These are phyloP conservation scores for Mesorhabditis spiculigera DNA, from an alignment of 2,888 invertebrate species.

Conservation along the genomic window DNA sequence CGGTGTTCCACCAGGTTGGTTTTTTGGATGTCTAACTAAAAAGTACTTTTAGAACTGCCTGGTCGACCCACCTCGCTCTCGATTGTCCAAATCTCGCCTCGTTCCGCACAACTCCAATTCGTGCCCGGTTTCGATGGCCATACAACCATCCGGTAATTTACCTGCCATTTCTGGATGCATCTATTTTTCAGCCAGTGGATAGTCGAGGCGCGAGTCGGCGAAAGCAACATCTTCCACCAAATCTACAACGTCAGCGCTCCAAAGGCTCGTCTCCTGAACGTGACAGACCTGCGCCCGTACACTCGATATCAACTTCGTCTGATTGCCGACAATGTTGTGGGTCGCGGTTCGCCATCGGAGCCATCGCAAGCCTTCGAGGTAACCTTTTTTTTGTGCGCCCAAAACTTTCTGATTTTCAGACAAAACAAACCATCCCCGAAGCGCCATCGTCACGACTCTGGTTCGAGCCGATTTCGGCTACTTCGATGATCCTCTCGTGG, in stretches of 20 bases:
- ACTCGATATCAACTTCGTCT: constrained; percentile 83
- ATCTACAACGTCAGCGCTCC: constrained; percentile 53
- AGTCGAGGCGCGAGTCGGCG: constrained; percentile 65
- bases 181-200: constrained; percentile 70
- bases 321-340: constrained; percentile 90
- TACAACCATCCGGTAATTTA: constrained; percentile 79
- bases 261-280: constrained; percentile 41
- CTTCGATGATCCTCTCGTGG: constrained; percentile 88
- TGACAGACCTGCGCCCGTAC: constrained; percentile 78
- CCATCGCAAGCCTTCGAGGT: constrained; percentile 76
- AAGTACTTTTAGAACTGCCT: constrained; percentile 71
- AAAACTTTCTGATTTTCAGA: constrained; percentile 15
- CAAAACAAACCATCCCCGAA: constrained; percentile 87
- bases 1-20: constrained; percentile 79
- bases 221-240: constrained; percentile 39
- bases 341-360: constrained; percentile 80
- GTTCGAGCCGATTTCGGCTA: constrained; percentile 88
- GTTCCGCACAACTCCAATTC: constrained; percentile 86
- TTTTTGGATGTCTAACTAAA: not conserved
- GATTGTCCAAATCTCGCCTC: constrained; percentile 85
- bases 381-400: not conserved
- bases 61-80: constrained; percentile 83
- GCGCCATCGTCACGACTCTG: constrained; percentile 91
- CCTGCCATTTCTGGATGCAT: not conserved
- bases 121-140: constrained; percentile 96